Conservation (phyloP, 2,113 vertebrate genomes). For the Myodes glareolus region DNA sequence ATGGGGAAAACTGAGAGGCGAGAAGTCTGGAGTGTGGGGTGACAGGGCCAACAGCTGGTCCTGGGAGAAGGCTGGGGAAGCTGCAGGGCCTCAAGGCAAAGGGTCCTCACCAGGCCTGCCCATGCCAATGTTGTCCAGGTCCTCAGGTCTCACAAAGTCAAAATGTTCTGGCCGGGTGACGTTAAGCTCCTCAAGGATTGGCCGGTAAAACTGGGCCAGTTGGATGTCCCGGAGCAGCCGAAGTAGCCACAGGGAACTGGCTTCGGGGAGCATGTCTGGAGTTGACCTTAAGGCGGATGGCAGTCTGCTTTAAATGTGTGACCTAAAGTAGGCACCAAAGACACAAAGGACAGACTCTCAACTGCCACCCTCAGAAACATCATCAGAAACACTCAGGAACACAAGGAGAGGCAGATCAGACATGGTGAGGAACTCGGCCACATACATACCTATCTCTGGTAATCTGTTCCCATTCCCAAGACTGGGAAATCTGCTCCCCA, state of each 20-base stretch:
- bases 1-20: background rate
- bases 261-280: constrained; percentile 88
- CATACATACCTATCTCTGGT: background rate
- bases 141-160: constrained; percentile 89
- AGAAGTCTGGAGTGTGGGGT: background rate
- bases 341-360: background rate
- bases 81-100: background rate
- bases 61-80: constrained; percentile 70
- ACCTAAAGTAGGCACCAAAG: background rate
- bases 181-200: constrained; percentile 91
- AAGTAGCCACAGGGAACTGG: constrained; percentile 90
- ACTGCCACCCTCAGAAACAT: background rate
- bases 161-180: constrained; percentile 92
- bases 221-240: constrained; percentile 90
- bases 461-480: no score
- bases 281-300: background rate
- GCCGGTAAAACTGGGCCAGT: constrained; percentile 91
- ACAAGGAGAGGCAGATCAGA: background rate
- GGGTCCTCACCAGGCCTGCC: constrained; percentile 90
- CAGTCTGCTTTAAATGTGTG: background rate
- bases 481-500: background rate
- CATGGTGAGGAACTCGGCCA: background rate
- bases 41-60: fast-evolving
- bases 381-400: background rate
- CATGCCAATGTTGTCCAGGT: constrained; percentile 92